Conservation (phyloP, 2,797 vertebrate genomes). For the Monodelphis domestica region DNA sequence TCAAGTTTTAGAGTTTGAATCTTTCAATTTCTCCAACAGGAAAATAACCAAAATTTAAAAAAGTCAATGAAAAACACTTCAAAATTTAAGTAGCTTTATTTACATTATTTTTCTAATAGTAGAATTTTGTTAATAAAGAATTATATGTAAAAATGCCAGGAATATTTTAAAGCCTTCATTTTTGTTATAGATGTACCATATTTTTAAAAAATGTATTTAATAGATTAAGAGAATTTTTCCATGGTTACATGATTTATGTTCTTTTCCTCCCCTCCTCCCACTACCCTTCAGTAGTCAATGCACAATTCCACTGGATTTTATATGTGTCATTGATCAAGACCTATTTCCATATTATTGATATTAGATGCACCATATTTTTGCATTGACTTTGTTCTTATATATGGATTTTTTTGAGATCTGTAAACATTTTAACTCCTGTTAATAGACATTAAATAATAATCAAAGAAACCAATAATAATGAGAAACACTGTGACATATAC, state of each 20-base stretch:
- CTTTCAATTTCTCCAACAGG: slow-evolving; percentile 15
- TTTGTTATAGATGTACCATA: no score
- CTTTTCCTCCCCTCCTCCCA: no score
- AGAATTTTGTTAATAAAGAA: slow-evolving; percentile 48
- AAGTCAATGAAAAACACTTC: slow-evolving; percentile 27
- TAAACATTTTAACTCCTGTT: background rate
- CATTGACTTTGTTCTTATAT: background rate
- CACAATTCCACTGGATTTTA: no score
- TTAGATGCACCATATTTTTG: background rate
- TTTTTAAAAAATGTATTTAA: no score
- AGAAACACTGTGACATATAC: background rate
- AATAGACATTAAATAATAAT: slow-evolving; percentile 23
- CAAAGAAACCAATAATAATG: slow-evolving; percentile 8
- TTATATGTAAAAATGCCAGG: background rate
- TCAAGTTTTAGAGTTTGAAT: background rate
- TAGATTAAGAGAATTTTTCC: no score
- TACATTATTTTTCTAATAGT: slow-evolving; percentile 48
- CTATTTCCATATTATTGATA: no score
- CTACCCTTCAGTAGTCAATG: no score
- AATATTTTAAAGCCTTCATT: slow-evolving; percentile 11
- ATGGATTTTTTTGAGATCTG: background rate
- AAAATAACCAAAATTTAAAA: slow-evolving; percentile 26
- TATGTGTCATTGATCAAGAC: no score
- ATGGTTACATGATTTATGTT: no score
- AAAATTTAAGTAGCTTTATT: slow-evolving; percentile 41